Base-by-base conservation (phyloP, 2,888 invertebrate species). In the Eupithecia pulchellata region DNA sequence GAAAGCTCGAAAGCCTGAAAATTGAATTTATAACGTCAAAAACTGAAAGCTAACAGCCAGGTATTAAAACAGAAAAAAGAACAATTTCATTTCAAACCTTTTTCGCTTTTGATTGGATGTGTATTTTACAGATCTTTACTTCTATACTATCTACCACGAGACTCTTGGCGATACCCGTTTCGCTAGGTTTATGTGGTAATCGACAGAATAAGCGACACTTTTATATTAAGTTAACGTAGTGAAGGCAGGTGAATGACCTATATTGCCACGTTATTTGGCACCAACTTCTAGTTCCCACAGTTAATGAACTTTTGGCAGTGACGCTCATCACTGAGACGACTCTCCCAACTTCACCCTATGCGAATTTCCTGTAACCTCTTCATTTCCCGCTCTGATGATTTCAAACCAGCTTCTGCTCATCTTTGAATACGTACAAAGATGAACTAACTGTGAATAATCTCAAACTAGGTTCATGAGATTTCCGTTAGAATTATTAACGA, bases 401-500 rank as follows among this genome's bases (percentile, higher is more conserved):
- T 25, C 52, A 13, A 52, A 4, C 52, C 25, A 52, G 52, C 25
- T 52, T 25, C 52, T 52, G 52, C 6, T 20, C 42, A 25, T 52
- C 25, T 25, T 25, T 52, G 52, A 25, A 52, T 25, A 52, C 52
- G 52, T 13, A 52, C 52, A 13, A 52, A 25, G 25, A 25, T 25
- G 52, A 52, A 25, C 25, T 52, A 52, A 52, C 52, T 52, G 25
- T 13, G 52, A 52, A 4, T 52, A 25, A 52, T 25, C 47, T 25
- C 25, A 52, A 52, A 52, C 47, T 52, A 25, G 20, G 0, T 52
- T 52, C 52, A 52, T 52, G 52, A 20, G 11, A 52, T 52, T 52
- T 52, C 52, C 52, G 52, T 52, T 13, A 52, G 52, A 52, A 52
- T 52, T 25, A 52, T 52, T 52, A 20, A 52, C 52, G 13, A 52